Base-by-base conservation (phyloP, 2,113 vertebrate species). In the Todiramphus saurophagus region DNA sequence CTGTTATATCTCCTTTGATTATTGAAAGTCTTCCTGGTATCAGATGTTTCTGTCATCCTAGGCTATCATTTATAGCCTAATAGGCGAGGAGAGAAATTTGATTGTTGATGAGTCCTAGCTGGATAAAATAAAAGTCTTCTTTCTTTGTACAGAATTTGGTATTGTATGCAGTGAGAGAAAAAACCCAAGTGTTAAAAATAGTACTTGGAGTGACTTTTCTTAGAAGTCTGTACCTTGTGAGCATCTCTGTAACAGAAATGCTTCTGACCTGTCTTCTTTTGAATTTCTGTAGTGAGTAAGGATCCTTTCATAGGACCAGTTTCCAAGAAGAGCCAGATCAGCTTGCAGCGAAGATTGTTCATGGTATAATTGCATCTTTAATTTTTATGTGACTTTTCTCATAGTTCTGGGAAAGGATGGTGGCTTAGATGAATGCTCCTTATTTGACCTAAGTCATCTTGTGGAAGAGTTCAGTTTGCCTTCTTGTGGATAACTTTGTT, bases 161-260 rank as follows among this genome's bases (percentile, higher is more conserved):
- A 5, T 16, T 83, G 5, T 27, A 3, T 58, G 20, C 10, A 13
- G 50, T 8, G 28, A 31, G 8, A 17, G 4, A 82, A 46, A 53
- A 16, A 63, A 66, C 19, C 0, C 0, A 25, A 33, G 18, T 13
- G 15, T 39, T 67, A 37, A 62, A 67, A 27, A 7, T 8, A 4
- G 0, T 12, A 17, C 20, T 67, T 24, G 16, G 59, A 48, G 33
- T 56, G 37, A 58, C 9, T 24, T 66, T 76, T 21, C 27, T 2
- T 62, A 56, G 35, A 12, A 59, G 2, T 58, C 15, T 76, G 20
- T 84, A 6, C 11, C 46, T 81, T 41, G 13, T 55, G 51, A 79
- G 19, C 17, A 60, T 70, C 44, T 79, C 11, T 66, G 0, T 55
- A 37, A 17, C 20, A 51, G 41, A 48, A 37, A 4, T 58, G 41